A percentile compares a stretch with the other conserved stretches of the same genome.
Conservation (phyloP, 2,113 vertebrate species). For the crab-eating macaque (Macaca fascicularis) region T2T-MFA8v1.1 NC_088390.1:58581501-58582000, state of each 20-base stretch:
- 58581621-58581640: slow-evolving; percentile 11
- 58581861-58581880: background rate
- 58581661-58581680: slow-evolving; percentile 36
- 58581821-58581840: background rate
- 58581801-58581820: background rate
- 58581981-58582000: background rate
- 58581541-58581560: slow-evolving; percentile 43
- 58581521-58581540: slow-evolving; percentile 55
- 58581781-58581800: background rate
- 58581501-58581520: slow-evolving; percentile 64
- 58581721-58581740: slow-evolving; percentile 49
- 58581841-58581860: background rate
- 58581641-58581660: background rate
- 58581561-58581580: slow-evolving; percentile 7
- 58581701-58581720: background rate
- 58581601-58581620: slow-evolving; percentile 50
- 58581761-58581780: background rate
- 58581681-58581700: background rate
- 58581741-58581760: slow-evolving; percentile 44
- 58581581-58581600: slow-evolving; percentile 63
- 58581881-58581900: background rate
- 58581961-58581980: background rate
- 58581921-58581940: background rate
- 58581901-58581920: background rate
- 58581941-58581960: background rate